These are phyloP conservation scores for Aphidius colemani DNA, from an alignment of 2,888 invertebrate genomes.

Conservation along the genomic window DNA sequence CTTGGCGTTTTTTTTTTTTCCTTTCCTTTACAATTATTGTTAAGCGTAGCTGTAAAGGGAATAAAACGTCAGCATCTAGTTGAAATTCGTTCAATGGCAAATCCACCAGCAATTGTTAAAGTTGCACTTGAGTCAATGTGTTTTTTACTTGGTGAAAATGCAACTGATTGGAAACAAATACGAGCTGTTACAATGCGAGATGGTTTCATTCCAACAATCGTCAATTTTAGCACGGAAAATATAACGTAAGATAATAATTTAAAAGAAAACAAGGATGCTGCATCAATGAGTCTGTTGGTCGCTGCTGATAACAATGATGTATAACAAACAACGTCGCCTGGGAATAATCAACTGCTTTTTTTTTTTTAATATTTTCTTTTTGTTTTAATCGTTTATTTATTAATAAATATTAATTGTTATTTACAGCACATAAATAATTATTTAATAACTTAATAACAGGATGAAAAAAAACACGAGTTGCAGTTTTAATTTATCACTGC, in stretches of 20 bases:
- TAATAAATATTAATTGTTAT: conserved; percentile 3
- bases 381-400: neutral
- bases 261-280: conserved; percentile 7
- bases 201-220: conserved; percentile 92
- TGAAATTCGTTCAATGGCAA: conserved; percentile 92
- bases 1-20: conserved; percentile 7
- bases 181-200: conserved; percentile 90
- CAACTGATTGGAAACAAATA: conserved; percentile 93
- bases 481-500: neutral
- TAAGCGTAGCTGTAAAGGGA: conserved; percentile 80
- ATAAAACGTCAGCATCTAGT: conserved; percentile 96
- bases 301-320: conserved; percentile 37
- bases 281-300: conserved; percentile 1
- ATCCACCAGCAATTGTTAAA: conserved; percentile 91
- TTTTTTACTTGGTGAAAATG: conserved; percentile 87
- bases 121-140: conserved; percentile 94
- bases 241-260: conserved; percentile 76
- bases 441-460: conserved; percentile 1
- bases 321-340: conserved; percentile 43
- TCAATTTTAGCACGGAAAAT: conserved; percentile 91
- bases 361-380: conserved; percentile 29
- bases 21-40: conserved; percentile 4
- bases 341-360: conserved; percentile 41
- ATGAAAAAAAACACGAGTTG: neutral
- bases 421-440: conserved; percentile 14